phyloP scores from a whole-genome alignment of 2,113 vertebrate species.

The Elaphurus davidianus region DNA sequence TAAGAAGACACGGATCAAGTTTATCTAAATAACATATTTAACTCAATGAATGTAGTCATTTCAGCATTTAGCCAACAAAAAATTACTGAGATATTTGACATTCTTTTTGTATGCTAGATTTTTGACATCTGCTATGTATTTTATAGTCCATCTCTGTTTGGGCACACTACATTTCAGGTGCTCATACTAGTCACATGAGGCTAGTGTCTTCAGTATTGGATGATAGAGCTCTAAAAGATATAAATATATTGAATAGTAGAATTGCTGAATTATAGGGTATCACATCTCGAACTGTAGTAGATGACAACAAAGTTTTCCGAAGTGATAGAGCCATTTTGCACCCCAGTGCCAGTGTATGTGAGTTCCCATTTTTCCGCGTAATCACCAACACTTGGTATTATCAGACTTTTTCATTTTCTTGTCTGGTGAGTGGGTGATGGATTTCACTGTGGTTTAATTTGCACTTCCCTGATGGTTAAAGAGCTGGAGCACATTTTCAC shows the following conservation, averaged over 20 bases:
- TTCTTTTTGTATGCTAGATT: neutral
- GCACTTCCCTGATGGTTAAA: neutral
- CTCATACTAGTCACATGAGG: neutral
- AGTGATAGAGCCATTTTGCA: neutral
- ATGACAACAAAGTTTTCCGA: neutral
- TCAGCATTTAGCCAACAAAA: neutral
- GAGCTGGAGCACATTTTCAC: neutral
- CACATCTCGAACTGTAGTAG: neutral
- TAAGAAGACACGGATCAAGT: neutral
- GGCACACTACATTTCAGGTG: neutral
- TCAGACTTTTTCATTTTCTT: neutral
- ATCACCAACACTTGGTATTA: neutral
- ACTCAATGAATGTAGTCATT: neutral
- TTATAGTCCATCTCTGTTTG: neutral
- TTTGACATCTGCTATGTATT: neutral
- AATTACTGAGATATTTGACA: neutral
- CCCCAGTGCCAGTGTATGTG: neutral
- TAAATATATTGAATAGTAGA: neutral
- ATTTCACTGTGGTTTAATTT: constrained; percentile 1
- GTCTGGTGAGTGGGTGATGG: neutral
- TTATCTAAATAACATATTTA: neutral
- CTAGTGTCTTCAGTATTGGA: neutral
- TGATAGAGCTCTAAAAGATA: neutral
- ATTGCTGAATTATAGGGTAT: neutral
- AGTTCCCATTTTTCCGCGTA: neutral